A percentile compares a stretch with the other conserved stretches of the same genome.
phyloP scores from a whole-genome alignment of 2,113 vertebrate genomes.

The Macaca fascicularis region T2T-MFA8v1.1 NC_088395.1:78803501-78804000 shows the following conservation, averaged over 20 bases:
- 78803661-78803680: not conserved
- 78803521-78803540: not conserved
- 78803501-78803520: not conserved
- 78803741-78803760: not conserved
- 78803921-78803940: conserved; percentile 47
- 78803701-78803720: not conserved
- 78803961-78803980: not conserved
- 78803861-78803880: conserved; percentile 38
- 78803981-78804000: conserved; percentile 18
- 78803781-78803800: not conserved
- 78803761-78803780: not conserved
- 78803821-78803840: not conserved
- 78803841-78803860: conserved; percentile 14
- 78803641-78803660: conserved; percentile 6
- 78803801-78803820: conserved; percentile 28
- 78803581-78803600: conserved; percentile 31
- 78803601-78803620: conserved; percentile 19
- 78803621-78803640: not conserved
- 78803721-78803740: conserved; percentile 14
- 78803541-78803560: not conserved
- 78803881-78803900: not conserved
- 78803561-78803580: not conserved
- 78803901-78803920: not conserved
- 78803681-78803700: conserved; percentile 10
- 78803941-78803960: not conserved